Evolutionary conservation across 2,888 invertebrate species (phyloP).

Genomic region (Gordius sp.): DNA sequence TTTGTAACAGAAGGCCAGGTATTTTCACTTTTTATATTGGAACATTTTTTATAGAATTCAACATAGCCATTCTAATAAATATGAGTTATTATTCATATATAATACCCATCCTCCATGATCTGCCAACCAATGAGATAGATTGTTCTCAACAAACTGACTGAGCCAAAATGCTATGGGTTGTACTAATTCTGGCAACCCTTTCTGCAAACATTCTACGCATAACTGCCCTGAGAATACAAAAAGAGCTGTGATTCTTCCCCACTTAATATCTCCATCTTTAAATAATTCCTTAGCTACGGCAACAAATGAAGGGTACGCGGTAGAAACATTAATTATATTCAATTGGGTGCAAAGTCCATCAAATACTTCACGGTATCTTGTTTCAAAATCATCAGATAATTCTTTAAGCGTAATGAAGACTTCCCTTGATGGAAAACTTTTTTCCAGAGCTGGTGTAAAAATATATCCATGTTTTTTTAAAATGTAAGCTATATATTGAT

Average conservation of each 20-base stretch:
- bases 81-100: background rate
- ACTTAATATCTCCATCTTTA: conserved; percentile 8
- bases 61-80: conserved; percentile 8
- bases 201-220: background rate
- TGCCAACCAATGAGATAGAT: background rate
- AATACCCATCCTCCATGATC: conserved; percentile 5
- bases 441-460: background rate
- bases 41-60: conserved; percentile 5
- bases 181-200: conserved; percentile 9
- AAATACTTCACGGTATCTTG: background rate
- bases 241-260: conserved; percentile 12
- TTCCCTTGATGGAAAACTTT: background rate
- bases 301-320: conserved; percentile 14
- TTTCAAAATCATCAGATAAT: conserved; percentile 14
- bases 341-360: background rate
- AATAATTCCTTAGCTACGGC: conserved; percentile 14
- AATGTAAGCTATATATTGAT: background rate
- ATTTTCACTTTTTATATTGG: conserved; percentile 10
- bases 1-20: conserved; percentile 9
- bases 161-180: background rate
- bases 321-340: background rate
- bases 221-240: conserved; percentile 13
- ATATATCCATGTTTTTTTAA: conserved; percentile 13
- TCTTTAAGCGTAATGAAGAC: background rate
- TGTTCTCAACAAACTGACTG: conserved; percentile 11